Evolutionary conservation across 2,113 vertebrate genomes (phyloP).

Genomic region (Condylura cristata): DNA sequence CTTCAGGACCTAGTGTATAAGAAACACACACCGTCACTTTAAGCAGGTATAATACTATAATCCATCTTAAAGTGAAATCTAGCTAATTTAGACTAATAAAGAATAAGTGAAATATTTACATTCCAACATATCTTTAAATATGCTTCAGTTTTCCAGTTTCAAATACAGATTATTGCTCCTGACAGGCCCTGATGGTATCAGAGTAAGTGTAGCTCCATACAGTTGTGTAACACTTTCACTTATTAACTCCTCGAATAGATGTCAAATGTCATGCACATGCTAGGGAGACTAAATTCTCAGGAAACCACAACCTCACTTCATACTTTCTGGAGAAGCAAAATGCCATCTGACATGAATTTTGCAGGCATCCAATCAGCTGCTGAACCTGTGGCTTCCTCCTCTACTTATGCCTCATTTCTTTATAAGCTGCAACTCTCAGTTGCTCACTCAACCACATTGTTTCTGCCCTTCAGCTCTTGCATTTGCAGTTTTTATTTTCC

Average conservation of each 20-base stretch:
- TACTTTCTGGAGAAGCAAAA: neutral
- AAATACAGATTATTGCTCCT: neutral
- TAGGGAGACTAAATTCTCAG: neutral
- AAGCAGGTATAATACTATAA: neutral
- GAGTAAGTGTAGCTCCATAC: neutral
- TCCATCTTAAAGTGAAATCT: neutral
- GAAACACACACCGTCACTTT: slow-evolving; percentile 22
- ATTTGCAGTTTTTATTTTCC: neutral
- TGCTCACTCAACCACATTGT: neutral
- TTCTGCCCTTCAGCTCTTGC: neutral
- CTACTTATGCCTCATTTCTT: accelerated
- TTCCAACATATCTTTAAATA: slow-evolving; percentile 15
- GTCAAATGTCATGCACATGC: neutral
- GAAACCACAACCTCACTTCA: neutral
- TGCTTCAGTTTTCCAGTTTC: slow-evolving; percentile 9
- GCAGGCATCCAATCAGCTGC: neutral
- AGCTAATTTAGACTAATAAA: neutral
- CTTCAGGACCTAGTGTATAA: slow-evolving; percentile 91
- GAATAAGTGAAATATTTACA: slow-evolving; percentile 14
- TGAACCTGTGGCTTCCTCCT: neutral
- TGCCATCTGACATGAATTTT: neutral
- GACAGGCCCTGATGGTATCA: neutral
- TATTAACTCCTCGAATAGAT: slow-evolving; percentile 28
- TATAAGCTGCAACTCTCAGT: accelerated
- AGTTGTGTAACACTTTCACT: neutral